Evolutionary conservation across 1,140 invertebrate species (phyloP).

Genomic region (Tetranychus cinnabarinus): DNA sequence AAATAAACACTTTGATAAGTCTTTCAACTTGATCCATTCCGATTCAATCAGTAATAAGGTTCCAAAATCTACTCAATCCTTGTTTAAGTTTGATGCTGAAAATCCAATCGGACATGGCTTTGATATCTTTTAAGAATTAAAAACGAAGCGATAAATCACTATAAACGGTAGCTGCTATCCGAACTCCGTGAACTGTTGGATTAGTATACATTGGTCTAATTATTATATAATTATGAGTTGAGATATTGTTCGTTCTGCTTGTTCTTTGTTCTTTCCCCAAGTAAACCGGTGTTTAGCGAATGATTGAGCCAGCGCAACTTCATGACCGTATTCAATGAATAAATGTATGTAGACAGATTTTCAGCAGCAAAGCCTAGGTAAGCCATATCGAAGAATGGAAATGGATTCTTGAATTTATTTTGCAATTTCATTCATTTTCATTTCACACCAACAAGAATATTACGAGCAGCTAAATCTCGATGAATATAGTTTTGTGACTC

Average conservation of each 20-base stretch:
- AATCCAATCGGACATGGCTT: conserved; percentile 91
- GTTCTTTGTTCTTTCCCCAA: conserved; percentile 73
- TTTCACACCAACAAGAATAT: conserved; percentile 83
- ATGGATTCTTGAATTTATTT: conserved; percentile 50
- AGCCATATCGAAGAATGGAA: conserved; percentile 98
- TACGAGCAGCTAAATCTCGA: conserved; percentile 74
- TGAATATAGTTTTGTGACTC: conserved; percentile 99
- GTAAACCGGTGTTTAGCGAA: conserved; percentile 97
- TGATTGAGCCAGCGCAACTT: conserved; percentile 72
- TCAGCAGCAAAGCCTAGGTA: conserved; percentile 87
- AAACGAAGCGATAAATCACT: conserved; percentile 37
- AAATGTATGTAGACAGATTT: conserved; percentile 56
- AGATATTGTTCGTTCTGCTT: conserved; percentile 61
- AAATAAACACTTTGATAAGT: conserved; percentile 79
- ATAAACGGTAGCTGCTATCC: conserved; percentile 65
- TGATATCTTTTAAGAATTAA: conserved; percentile 77
- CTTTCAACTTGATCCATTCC: conserved; percentile 89
- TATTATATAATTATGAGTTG: conserved; percentile 68
- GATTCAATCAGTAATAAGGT: conserved; percentile 94
- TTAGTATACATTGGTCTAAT: conserved; percentile 93
- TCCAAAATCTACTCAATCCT: conserved; percentile 65
- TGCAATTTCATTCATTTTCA: conserved; percentile 48
- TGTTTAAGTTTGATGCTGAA: conserved; percentile 58
- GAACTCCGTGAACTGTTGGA: conserved; percentile 79
- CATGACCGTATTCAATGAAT: conserved; percentile 79